Conservation (phyloP, 1,140 invertebrate genomes). For the Oreohelix idahoensis region DNA sequence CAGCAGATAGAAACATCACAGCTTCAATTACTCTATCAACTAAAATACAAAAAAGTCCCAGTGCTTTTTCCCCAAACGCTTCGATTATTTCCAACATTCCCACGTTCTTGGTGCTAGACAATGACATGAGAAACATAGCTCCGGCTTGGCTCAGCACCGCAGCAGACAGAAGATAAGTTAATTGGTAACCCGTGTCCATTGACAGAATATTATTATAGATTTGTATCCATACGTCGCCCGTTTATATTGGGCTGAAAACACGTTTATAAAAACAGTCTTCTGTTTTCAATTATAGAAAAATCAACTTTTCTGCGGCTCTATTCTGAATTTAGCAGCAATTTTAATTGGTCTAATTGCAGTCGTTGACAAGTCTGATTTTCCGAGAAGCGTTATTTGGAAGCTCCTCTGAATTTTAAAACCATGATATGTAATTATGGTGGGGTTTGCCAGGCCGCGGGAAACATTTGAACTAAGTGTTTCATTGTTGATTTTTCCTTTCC, state of each 20-base stretch:
- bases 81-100: not conserved
- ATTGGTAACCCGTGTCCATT: not conserved
- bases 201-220: not conserved
- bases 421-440: not conserved
- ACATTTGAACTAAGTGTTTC: too few species aligned
- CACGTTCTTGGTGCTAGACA: not conserved
- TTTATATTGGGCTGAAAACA: not conserved
- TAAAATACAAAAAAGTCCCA: not conserved
- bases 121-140: not conserved
- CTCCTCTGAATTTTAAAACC: not conserved
- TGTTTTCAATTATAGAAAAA: not conserved
- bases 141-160: not conserved
- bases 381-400: not conserved
- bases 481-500: too few species aligned
- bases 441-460: too few species aligned
- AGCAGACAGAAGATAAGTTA: not conserved
- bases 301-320: not conserved
- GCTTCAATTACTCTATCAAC: not conserved
- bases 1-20: not conserved
- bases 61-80: not conserved
- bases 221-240: not conserved
- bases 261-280: not conserved
- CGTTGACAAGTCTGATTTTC: not conserved
- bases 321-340: not conserved
- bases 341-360: not conserved